phyloP scores from a whole-genome alignment of 2,113 vertebrate species.

The Serilophus lunatus region DNA sequence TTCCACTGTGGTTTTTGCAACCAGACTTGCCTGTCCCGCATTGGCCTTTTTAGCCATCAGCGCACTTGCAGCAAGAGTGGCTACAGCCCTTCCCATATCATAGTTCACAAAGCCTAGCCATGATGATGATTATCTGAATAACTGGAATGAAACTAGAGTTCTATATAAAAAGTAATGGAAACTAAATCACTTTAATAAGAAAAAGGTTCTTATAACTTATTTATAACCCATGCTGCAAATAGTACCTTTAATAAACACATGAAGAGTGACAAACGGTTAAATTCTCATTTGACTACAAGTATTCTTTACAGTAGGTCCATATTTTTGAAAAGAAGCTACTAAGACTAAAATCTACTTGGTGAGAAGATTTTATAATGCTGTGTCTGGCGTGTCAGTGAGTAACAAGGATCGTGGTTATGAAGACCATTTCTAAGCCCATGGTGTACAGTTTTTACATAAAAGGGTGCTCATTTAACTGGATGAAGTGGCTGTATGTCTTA shows the following conservation, averaged over 20 bases:
- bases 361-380: neutral
- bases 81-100: too few species aligned
- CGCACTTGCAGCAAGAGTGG: too few species aligned
- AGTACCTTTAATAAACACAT: neutral
- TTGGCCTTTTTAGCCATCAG: too few species aligned
- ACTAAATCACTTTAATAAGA: neutral
- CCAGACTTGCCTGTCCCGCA: too few species aligned
- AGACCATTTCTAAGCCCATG: neutral
- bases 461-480: neutral
- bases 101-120: too few species aligned
- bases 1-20: too few species aligned
- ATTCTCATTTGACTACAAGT: neutral
- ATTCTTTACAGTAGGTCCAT: neutral
- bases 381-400: neutral
- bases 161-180: too few species aligned
- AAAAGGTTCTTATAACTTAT: neutral
- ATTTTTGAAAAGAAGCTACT: neutral
- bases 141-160: too few species aligned
- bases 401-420: neutral
- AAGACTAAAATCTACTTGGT: neutral
- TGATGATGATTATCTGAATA: too few species aligned
- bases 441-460: neutral
- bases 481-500: neutral
- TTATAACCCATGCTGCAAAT: neutral
- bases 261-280: neutral